Evolutionary conservation across 92 coral and sea anemone genomes (phyloP).

Genomic region (Plumapathes pennacea): DNA sequence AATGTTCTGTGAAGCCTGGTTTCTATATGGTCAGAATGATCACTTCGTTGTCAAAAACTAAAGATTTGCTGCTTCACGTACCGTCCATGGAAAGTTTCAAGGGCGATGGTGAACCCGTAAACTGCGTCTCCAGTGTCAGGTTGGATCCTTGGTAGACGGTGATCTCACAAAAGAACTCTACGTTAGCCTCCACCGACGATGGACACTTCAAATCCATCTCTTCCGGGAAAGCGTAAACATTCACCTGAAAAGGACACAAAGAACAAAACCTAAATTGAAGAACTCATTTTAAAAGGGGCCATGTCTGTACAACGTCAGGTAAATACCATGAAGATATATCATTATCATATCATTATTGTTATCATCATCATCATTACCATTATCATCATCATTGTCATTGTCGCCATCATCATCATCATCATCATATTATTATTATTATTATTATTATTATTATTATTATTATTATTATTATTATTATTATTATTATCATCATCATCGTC

Average conservation of each 20-base stretch:
- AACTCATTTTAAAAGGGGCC: too few species aligned
- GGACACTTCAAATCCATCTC: slow-evolving; percentile 62
- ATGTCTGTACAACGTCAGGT: neutral
- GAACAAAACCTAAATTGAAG: slow-evolving; percentile 1
- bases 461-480: neutral
- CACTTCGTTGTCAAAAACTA: neutral
- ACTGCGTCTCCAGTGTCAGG: slow-evolving; percentile 44
- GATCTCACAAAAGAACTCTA: slow-evolving; percentile 39
- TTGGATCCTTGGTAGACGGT: slow-evolving; percentile 43
- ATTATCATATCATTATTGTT: neutral
- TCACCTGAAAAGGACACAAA: slow-evolving; percentile 19
- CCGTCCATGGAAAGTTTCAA: too few species aligned
- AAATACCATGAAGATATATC: neutral
- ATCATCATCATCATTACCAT: neutral
- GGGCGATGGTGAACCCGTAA: too few species aligned
- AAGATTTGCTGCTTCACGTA: slow-evolving; percentile 2
- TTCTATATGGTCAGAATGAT: neutral
- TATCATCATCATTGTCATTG: neutral
- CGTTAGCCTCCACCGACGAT: slow-evolving; percentile 37
- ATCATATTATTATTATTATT: neutral
- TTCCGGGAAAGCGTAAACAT: slow-evolving; percentile 29
- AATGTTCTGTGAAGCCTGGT: neutral
- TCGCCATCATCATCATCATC: neutral
- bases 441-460: neutral
- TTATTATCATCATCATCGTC: neutral